A percentile compares a stretch with the other conserved stretches of the same genome.
These are phyloP conservation scores for Malthinus flaveolus DNA, from an alignment of 2,888 invertebrate genomes.

Conservation along the genomic window DNA sequence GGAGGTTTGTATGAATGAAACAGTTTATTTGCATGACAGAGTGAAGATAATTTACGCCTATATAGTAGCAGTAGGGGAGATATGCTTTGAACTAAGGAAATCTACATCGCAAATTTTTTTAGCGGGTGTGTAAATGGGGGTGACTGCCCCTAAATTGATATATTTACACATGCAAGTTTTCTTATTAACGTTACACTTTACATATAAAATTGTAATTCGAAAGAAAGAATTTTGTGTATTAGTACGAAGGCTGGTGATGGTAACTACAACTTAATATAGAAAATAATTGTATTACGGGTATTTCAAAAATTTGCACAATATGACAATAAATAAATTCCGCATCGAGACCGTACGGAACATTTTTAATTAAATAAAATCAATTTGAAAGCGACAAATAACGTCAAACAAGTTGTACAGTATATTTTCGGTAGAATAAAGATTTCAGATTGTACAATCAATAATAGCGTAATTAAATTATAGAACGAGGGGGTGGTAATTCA, in stretches of 20 bases:
- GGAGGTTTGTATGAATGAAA: slow-evolving; percentile 14
- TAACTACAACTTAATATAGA: no score
- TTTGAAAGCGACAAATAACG: slow-evolving; percentile 6
- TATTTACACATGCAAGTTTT: slow-evolving; percentile 30
- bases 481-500: slow-evolving; percentile 46
- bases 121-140: slow-evolving; percentile 22
- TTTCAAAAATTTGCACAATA: neutral
- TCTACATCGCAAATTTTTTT: slow-evolving; percentile 32
- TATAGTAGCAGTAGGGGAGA: slow-evolving; percentile 13
- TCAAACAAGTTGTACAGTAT: slow-evolving; percentile 10
- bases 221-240: no score
- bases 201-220: neutral
- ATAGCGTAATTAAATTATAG: slow-evolving; percentile 46
- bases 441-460: slow-evolving; percentile 37
- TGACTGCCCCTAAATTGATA: slow-evolving; percentile 27
- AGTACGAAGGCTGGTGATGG: no score
- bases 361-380: slow-evolving; percentile 5
- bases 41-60: slow-evolving; percentile 25
- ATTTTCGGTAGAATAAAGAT: slow-evolving; percentile 21
- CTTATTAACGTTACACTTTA: slow-evolving; percentile 10
- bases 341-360: neutral
- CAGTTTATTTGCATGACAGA: slow-evolving; percentile 32
- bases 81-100: slow-evolving; percentile 29
- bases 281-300: neutral
- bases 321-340: neutral